These are phyloP conservation scores for Oasisia sp. DNA, from an alignment of 2,888 invertebrate genomes.

Conservation along the genomic window DNA sequence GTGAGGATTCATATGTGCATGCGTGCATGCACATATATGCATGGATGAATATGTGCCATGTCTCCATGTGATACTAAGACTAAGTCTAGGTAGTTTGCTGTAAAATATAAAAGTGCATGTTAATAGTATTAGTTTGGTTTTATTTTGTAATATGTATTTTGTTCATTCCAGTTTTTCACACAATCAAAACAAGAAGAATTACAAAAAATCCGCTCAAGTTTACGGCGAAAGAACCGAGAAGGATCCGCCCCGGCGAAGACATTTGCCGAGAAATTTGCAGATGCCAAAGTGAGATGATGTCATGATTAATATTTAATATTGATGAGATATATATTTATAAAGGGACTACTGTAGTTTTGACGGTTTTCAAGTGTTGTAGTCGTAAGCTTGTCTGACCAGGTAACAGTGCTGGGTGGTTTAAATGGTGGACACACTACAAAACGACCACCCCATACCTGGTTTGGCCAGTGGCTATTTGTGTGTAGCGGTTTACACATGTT, in stretches of 20 bases:
- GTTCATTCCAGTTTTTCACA: slow-evolving; percentile 45
- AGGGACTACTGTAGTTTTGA: neutral
- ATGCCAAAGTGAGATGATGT: neutral
- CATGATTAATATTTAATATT: neutral
- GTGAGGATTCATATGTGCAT: too few species aligned
- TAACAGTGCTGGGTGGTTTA: too few species aligned
- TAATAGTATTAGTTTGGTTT: neutral
- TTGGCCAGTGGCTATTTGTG: too few species aligned
- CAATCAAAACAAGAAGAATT: slow-evolving; percentile 57
- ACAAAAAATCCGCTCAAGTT: slow-evolving; percentile 56
- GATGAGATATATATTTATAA: neutral
- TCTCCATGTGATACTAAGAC: too few species aligned
- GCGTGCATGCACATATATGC: too few species aligned
- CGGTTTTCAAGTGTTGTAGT: neutral
- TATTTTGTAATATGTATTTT: neutral
- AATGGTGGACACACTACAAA: too few species aligned
- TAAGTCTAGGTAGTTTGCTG: too few species aligned
- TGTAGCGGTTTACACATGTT: too few species aligned
- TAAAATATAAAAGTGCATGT: too few species aligned
- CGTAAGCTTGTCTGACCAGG: too few species aligned
- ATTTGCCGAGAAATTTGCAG: neutral
- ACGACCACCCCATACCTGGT: too few species aligned
- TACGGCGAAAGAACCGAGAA: slow-evolving; percentile 50
- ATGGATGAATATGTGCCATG: too few species aligned
- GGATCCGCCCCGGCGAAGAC: neutral